Evolutionary conservation across 2,113 vertebrate species (phyloP).

Genomic region (Smithornis capensis): DNA sequence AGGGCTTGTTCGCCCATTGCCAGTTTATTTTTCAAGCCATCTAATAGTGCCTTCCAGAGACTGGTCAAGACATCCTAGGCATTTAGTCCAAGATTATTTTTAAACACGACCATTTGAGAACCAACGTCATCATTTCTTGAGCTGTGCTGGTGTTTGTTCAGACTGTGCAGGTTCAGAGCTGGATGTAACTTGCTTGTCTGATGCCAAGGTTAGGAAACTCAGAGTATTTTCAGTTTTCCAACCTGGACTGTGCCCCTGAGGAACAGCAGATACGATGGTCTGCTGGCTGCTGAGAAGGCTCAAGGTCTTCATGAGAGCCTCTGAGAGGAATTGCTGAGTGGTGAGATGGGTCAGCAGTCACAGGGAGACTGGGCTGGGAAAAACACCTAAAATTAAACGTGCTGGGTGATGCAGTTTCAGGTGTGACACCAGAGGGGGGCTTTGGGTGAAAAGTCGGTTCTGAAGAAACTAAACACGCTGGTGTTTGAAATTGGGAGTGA

Average conservation of each 20-base stretch:
- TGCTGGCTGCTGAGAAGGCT: neutral
- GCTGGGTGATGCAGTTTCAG: neutral
- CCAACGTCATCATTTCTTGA: neutral
- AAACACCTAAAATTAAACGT: neutral
- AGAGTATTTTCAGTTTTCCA: neutral
- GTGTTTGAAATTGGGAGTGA: neutral
- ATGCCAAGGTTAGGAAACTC: neutral
- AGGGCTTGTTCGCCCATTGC: neutral
- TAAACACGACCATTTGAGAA: neutral
- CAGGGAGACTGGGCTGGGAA: neutral
- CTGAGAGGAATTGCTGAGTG: neutral
- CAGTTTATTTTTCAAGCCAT: neutral
- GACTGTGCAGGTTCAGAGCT: neutral
- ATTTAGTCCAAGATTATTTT: neutral
- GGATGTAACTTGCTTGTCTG: neutral
- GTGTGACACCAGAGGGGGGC: neutral
- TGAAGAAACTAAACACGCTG: neutral
- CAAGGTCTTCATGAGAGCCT: neutral
- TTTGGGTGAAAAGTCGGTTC: neutral
- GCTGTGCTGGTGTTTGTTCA: neutral
- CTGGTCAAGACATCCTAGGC: neutral
- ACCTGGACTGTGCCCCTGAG: neutral
- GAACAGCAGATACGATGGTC: neutral
- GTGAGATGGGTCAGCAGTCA: neutral
- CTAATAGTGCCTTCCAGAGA: neutral